Conservation (phyloP, 2,113 vertebrate species). For the Vireo altiloquus region DNA sequence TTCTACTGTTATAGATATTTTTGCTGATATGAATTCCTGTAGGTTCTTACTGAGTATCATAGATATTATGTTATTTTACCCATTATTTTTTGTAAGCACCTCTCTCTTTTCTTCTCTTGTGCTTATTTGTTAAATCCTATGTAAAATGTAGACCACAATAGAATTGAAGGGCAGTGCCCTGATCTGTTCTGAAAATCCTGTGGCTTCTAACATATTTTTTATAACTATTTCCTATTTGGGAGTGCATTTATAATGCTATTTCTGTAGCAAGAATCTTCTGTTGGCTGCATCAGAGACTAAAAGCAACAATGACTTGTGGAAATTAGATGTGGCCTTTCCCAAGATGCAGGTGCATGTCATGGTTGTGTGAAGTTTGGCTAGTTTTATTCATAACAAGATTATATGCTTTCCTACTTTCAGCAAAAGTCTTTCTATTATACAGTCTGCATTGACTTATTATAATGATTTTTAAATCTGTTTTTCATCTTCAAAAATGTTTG, state of each 20-base stretch:
- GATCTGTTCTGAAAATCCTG: neutral
- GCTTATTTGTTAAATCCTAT: neutral
- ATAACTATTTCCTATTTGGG: neutral
- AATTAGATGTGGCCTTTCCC: neutral
- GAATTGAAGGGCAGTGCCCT: neutral
- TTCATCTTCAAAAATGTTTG: neutral
- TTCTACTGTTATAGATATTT: neutral
- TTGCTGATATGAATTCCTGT: neutral
- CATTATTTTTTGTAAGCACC: neutral
- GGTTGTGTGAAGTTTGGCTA: neutral
- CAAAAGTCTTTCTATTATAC: neutral
- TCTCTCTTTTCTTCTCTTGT: neutral
- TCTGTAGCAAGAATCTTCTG: neutral
- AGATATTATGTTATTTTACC: neutral
- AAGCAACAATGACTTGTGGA: neutral
- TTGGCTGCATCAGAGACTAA: neutral
- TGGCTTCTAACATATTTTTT: neutral
- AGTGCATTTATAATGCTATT: neutral
- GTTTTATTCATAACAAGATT: neutral
- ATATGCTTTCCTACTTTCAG: neutral
- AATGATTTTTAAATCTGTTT: neutral
- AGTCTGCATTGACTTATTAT: neutral
- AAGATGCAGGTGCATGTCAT: neutral
- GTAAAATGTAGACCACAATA: neutral
- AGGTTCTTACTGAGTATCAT: neutral